Evolutionary conservation across 2,888 invertebrate genomes (phyloP).

Genomic region (Drosophila nr. perissopoda): DNA sequence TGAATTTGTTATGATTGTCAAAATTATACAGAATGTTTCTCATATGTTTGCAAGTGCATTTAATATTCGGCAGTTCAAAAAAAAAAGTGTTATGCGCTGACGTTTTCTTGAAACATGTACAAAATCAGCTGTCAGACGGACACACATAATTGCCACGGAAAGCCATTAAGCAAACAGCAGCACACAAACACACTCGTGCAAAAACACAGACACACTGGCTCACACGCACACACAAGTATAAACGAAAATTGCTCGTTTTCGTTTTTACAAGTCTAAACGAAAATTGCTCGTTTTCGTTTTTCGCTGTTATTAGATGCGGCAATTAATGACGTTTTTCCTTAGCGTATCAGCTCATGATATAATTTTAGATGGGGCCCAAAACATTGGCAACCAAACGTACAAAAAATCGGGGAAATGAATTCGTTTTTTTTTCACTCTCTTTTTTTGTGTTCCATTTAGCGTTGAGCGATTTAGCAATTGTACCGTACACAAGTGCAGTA

Average conservation of each 20-base stretch:
- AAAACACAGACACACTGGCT: slow-evolving; percentile 3
- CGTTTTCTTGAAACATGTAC: slow-evolving; percentile 11
- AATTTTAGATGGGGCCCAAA: slow-evolving; percentile 59
- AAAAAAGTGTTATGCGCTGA: background rate
- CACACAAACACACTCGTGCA: background rate
- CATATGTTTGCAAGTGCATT: background rate
- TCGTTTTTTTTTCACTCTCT: slow-evolving; percentile 9
- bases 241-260: slow-evolving; percentile 29
- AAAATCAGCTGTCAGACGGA: slow-evolving; percentile 38
- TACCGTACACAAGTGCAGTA: slow-evolving; percentile 49
- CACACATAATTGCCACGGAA: slow-evolving; percentile 37
- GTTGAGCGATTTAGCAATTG: slow-evolving; percentile 4
- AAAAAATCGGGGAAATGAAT: slow-evolving; percentile 31
- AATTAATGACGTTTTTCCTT: slow-evolving; percentile 70
- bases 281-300: slow-evolving; percentile 35
- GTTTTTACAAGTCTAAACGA: slow-evolving; percentile 8
- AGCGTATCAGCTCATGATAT: slow-evolving; percentile 46
- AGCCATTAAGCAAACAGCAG: slow-evolving; percentile 36
- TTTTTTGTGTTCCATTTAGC: slow-evolving; percentile 24
- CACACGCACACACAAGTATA: background rate
- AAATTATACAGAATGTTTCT: background rate
- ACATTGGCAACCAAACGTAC: slow-evolving; percentile 23
- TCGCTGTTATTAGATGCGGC: slow-evolving; percentile 34
- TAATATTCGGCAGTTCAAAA: background rate
- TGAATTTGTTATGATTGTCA: background rate